phyloP scores from a whole-genome alignment of 2,797 vertebrate species.

The Apogon talboti region DNA sequence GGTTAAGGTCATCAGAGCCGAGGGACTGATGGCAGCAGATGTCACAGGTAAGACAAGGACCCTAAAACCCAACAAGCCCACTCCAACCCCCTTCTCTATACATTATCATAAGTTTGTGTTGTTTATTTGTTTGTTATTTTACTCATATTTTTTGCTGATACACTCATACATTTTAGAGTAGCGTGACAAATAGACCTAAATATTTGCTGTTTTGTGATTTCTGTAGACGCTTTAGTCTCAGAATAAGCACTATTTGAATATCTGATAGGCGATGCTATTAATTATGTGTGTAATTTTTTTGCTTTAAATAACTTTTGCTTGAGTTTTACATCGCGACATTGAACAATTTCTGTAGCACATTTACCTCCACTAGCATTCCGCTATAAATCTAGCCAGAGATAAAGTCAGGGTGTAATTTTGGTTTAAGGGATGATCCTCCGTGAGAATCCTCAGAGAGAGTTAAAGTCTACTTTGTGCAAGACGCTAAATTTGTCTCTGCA shows the following conservation, averaged over 20 bases:
- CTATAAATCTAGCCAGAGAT: slow-evolving; percentile 55
- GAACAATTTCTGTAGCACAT: slow-evolving; percentile 22
- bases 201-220: slow-evolving; percentile 23
- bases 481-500: slow-evolving; percentile 68
- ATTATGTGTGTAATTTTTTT: slow-evolving; percentile 4
- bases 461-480: slow-evolving; percentile 63
- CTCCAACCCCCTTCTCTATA: slow-evolving; percentile 5
- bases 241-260: background rate
- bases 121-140: background rate
- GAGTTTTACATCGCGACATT: slow-evolving; percentile 35
- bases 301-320: slow-evolving; percentile 40
- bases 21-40: slow-evolving; percentile 97
- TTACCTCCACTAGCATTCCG: slow-evolving; percentile 24
- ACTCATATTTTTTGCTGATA: slow-evolving; percentile 4
- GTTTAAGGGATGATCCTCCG: slow-evolving; percentile 54
- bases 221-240: slow-evolving; percentile 1
- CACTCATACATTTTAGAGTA: background rate
- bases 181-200: background rate
- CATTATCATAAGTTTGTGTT: slow-evolving; percentile 12
- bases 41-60: slow-evolving; percentile 90
- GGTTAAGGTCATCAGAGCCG: slow-evolving; percentile 96
- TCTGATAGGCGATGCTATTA: slow-evolving; percentile 24
- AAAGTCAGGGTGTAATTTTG: slow-evolving; percentile 60
- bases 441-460: slow-evolving; percentile 55
- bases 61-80: slow-evolving; percentile 25